Conservation (phyloP, 2,113 vertebrate species). For the Hipposideros armiger region DNA sequence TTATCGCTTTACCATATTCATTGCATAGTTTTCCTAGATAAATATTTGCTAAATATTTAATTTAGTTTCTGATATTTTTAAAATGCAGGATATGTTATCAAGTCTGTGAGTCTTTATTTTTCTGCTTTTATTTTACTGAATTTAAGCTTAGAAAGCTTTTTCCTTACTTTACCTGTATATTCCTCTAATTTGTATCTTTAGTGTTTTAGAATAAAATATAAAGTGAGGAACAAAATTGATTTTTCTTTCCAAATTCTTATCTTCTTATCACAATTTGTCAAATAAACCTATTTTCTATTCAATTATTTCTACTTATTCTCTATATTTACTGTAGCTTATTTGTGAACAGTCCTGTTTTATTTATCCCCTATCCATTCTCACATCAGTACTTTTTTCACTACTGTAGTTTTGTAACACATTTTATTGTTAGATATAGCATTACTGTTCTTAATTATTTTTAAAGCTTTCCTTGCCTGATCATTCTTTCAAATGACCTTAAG, state of each 20-base stretch:
- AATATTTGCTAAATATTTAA: conserved; percentile 39
- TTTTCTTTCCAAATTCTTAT: conserved; percentile 54
- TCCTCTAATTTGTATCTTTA: conserved; percentile 23
- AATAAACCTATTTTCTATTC: background rate
- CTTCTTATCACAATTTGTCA: background rate
- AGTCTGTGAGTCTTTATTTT: conserved; percentile 26
- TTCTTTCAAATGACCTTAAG: conserved; percentile 45
- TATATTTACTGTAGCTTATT: background rate
- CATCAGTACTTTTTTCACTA: background rate
- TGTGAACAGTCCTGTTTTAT: background rate
- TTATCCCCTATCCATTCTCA: background rate
- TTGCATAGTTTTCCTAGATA: background rate
- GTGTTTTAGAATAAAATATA: conserved; percentile 39
- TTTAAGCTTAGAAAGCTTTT: conserved; percentile 26
- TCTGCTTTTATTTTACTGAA: conserved; percentile 8
- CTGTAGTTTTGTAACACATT: background rate
- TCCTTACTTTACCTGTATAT: background rate
- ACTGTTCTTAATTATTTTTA: conserved; percentile 34
- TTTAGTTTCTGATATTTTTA: background rate
- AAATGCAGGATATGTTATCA: background rate
- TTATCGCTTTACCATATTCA: background rate
- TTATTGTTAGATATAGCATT: background rate
- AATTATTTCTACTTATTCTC: background rate
- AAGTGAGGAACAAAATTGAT: background rate
- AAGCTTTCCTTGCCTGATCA: conserved; percentile 30